Conservation (phyloP, 2,888 invertebrate genomes). For the Rhagophthalmus giganteus region DNA sequence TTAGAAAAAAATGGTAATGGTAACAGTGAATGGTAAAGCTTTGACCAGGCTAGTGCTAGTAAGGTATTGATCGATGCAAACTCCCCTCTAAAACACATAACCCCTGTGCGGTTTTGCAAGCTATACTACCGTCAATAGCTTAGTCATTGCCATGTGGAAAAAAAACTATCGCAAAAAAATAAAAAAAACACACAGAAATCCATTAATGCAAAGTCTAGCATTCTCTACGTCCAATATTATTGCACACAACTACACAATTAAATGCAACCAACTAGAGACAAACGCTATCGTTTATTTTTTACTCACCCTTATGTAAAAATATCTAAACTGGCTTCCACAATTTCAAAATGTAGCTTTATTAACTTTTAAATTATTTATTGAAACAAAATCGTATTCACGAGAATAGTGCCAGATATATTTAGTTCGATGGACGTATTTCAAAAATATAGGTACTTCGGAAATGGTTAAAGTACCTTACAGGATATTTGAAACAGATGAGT, state of each 20-base stretch:
- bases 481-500: slow-evolving; percentile 28
- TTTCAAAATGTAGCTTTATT: slow-evolving; percentile 37
- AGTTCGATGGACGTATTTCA: slow-evolving; percentile 30
- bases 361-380: slow-evolving; percentile 42
- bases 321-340: slow-evolving; percentile 25
- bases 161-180: no score
- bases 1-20: slow-evolving; percentile 9
- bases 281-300: no score
- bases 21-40: slow-evolving; percentile 40
- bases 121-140: slow-evolving; percentile 38
- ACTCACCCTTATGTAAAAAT: slow-evolving; percentile 33
- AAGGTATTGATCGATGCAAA: slow-evolving; percentile 53
- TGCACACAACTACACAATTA: no score
- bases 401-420: slow-evolving; percentile 43
- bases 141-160: slow-evolving; percentile 36
- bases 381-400: slow-evolving; percentile 46
- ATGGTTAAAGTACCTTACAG: slow-evolving; percentile 17
- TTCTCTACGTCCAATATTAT: no score
- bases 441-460: slow-evolving; percentile 14
- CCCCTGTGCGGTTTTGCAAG: slow-evolving; percentile 32
- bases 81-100: slow-evolving; percentile 45
- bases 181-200: no score
- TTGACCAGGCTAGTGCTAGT: slow-evolving; percentile 51
- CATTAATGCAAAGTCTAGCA: no score
- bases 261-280: no score